Evolutionary conservation across 1,140 invertebrate genomes (phyloP).

Genomic region (Heliconius nattereri): DNA sequence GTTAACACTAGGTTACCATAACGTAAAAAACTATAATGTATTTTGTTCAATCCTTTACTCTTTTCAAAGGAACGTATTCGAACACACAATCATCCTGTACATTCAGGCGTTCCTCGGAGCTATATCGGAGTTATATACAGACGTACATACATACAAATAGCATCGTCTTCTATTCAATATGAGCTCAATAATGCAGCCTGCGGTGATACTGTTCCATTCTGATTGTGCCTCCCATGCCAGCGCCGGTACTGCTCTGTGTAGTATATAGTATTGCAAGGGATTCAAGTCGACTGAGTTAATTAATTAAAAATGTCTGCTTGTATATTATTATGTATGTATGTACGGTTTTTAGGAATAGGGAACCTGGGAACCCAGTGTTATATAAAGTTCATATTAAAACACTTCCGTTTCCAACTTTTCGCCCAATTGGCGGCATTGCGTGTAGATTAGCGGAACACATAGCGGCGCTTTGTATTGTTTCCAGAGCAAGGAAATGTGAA

Average conservation of each 20-base stretch:
- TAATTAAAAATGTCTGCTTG: not conserved
- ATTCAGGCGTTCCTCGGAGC: not conserved
- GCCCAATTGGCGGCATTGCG: not conserved
- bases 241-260: not conserved
- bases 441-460: too few relatives aligned
- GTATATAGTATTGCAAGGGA: not conserved
- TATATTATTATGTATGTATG: not conserved
- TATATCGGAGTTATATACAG: not conserved
- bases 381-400: not conserved
- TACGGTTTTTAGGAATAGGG: not conserved
- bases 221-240: not conserved
- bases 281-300: not conserved
- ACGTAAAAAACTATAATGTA: too few relatives aligned
- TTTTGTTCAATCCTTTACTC: too few relatives aligned
- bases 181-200: not conserved
- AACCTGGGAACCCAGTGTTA: not conserved
- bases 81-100: not conserved
- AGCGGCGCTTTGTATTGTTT: too few relatives aligned
- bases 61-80: too few relatives aligned
- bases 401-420: not conserved
- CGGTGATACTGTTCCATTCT: slow-evolving; percentile 7
- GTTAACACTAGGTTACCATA: too few relatives aligned
- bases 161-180: not conserved
- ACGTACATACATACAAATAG: not conserved
- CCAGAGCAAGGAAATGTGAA: not conserved